Conservation (phyloP, 2,797 vertebrate genomes). For the Nannoperca australis region DNA sequence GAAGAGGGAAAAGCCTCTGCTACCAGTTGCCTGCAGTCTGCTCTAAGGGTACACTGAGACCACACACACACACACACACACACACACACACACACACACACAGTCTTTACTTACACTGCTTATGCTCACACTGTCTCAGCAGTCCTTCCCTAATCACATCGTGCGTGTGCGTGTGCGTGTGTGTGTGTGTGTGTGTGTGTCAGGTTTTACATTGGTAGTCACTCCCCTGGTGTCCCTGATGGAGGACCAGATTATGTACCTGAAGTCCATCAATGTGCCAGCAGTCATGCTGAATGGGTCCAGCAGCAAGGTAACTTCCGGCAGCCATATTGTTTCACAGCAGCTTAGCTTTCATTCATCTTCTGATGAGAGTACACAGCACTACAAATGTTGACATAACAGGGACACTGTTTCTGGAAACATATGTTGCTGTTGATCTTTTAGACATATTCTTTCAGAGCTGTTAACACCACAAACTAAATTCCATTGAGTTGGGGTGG, state of each 20-base stretch:
- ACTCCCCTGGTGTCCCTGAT: slow-evolving; percentile 95
- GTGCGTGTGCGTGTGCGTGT: too few relatives aligned
- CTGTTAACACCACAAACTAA: too few relatives aligned
- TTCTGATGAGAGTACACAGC: too few relatives aligned
- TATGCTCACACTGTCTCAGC: background rate
- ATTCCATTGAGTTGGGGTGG: too few relatives aligned
- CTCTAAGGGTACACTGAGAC: slow-evolving; percentile 87
- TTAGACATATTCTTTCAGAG: too few relatives aligned
- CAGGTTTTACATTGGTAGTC: slow-evolving; percentile 95
- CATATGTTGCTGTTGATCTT: too few relatives aligned
- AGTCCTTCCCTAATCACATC: background rate
- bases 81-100: background rate
- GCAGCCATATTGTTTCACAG: background rate
- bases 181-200: background rate
- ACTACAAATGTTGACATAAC: too few relatives aligned
- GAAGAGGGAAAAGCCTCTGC: slow-evolving; percentile 96
- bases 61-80: background rate
- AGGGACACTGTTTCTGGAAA: too few relatives aligned
- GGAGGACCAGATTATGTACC: slow-evolving; percentile 97
- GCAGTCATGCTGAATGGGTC: slow-evolving; percentile 92
- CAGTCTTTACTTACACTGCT: background rate
- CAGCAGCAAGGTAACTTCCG: slow-evolving; percentile 89
- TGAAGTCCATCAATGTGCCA: slow-evolving; percentile 88
- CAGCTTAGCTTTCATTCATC: background rate
- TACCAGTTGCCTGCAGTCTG: slow-evolving; percentile 95